Base-by-base conservation (phyloP, 1,140 invertebrate species). In the Helicoverpa armigera region DNA sequence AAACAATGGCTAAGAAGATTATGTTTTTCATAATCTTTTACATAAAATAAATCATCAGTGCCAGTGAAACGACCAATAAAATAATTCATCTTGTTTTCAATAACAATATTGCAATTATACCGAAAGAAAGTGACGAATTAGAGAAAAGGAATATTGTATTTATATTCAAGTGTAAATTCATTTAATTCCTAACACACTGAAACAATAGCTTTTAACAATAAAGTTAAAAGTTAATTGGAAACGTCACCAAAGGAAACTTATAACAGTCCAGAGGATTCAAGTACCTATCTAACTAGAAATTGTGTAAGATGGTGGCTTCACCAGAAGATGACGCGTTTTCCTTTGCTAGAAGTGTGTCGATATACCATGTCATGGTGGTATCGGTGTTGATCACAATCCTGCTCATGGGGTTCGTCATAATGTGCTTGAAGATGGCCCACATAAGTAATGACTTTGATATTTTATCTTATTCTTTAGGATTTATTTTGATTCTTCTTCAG, bases 351-450 rank as follows among this genome's bases (percentile, higher is more conserved):
- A 63, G 10, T 81, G 56, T 85, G 16, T 73, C 82, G 12, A 51
- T 60, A 3, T 48, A 78, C 12, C 58, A 81, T n/a, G 50, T 89
- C 0, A 80, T 87, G 10, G 92, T 89, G 23, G 86, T 92, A 51
- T 90, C 90, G 0, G 79, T 90, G 14, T 82, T 93, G 14, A 86
- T 82, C 3, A 92, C 90, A 0, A 61, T 93, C 3, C 54, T 93
- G 23, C n/a, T 90, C 1, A 91, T 92, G 89, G 85, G 87, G 18
- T 92, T 93, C n/a, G 72, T 92, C 11, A 88, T 93, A 58, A 84
- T 93, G 91, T 93, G 92, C 78, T 82, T 92, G 5, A 93, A 92
- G 72, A 69, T 92, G 43, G 75, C 84, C 11, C 82, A 85, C 1
- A 76, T 90, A 73, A 88, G 92, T 93, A 92, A 58, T 54, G 31